A percentile compares a stretch with the other conserved stretches of the same genome.
These are phyloP conservation scores for Atta cephalotes DNA, from an alignment of 1,140 invertebrate species.

Conservation along the genomic window DNA sequence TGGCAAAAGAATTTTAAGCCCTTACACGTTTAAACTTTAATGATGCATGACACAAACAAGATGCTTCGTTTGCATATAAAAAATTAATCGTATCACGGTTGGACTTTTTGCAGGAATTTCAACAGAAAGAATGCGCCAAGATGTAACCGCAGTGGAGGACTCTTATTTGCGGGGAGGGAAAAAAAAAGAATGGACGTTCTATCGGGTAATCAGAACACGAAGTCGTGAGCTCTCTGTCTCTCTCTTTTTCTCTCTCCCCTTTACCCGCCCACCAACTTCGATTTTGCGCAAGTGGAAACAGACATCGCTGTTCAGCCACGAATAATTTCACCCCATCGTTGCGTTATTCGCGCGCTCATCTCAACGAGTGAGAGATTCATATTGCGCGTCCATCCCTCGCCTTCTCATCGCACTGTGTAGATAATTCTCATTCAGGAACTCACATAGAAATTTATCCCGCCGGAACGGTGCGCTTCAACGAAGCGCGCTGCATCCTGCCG, in stretches of 20 bases:
- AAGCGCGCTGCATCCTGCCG: constrained; percentile 22
- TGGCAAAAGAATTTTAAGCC: constrained; percentile 36
- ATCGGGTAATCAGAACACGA: not conserved
- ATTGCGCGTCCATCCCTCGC: not conserved
- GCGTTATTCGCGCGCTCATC: not conserved
- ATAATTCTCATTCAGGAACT: constrained; percentile 51
- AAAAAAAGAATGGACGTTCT: not conserved
- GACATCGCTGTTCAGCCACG: constrained; percentile 15
- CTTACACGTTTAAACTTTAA: constrained; percentile 35
- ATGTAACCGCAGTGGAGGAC: not conserved
- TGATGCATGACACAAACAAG: not conserved
- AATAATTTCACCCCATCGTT: not conserved
- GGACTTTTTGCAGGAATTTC: not conserved
- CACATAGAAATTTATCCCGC: constrained; percentile 33
- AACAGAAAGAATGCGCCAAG: too few relatives aligned
- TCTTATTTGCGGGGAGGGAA: too few relatives aligned
- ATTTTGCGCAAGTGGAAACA: constrained; percentile 12
- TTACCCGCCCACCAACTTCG: not conserved
- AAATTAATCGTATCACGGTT: not conserved
- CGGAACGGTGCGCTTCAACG: constrained; percentile 25
- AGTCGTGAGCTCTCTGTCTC: not conserved
- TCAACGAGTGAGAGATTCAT: not conserved
- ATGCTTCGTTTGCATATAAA: constrained; percentile 4
- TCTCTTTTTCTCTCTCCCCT: not conserved
- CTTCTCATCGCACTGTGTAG: not conserved